Percentiles rank a stretch among this genome's conserved stretches.
Conservation (phyloP, 2,113 vertebrate genomes). For the Takifugu flavidus region DNA sequence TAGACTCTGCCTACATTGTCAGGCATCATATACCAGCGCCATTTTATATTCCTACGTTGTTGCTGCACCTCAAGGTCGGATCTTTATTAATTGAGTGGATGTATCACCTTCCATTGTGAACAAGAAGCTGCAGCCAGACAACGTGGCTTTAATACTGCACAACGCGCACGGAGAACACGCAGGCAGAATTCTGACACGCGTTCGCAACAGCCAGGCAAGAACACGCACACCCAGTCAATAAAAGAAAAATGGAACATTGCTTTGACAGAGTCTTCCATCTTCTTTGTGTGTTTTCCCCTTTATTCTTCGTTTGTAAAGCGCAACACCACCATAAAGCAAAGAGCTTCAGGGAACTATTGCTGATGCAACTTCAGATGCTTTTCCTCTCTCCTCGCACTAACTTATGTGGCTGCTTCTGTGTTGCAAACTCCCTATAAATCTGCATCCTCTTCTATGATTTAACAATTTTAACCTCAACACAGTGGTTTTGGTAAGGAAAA, state of each 20-base stretch:
- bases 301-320: slow-evolving; percentile 29
- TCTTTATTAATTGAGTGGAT: too few relatives aligned
- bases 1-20: not conserved
- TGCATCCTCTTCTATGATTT: too few relatives aligned
- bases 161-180: not conserved
- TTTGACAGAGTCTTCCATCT: slow-evolving; percentile 15
- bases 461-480: too few relatives aligned
- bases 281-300: not conserved
- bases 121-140: not conserved
- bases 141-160: not conserved
- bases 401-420: slow-evolving; percentile 30
- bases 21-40: not conserved
- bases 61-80: too few relatives aligned
- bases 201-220: slow-evolving; percentile 1
- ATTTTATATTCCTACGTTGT: not conserved
- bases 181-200: slow-evolving; percentile 1
- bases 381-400: slow-evolving; percentile 18
- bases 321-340: slow-evolving; percentile 37
- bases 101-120: too few relatives aligned
- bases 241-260: slow-evolving; percentile 6
- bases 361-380: slow-evolving; percentile 8
- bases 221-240: slow-evolving; percentile 10
- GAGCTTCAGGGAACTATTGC: slow-evolving; percentile 30
- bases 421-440: slow-evolving; percentile 15
- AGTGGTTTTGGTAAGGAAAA: too few relatives aligned